Evolutionary conservation across 2,113 vertebrate genomes (phyloP), one percentile per base, ranked within the genome.

Genomic region (Fulmarus glacialis): DNA sequence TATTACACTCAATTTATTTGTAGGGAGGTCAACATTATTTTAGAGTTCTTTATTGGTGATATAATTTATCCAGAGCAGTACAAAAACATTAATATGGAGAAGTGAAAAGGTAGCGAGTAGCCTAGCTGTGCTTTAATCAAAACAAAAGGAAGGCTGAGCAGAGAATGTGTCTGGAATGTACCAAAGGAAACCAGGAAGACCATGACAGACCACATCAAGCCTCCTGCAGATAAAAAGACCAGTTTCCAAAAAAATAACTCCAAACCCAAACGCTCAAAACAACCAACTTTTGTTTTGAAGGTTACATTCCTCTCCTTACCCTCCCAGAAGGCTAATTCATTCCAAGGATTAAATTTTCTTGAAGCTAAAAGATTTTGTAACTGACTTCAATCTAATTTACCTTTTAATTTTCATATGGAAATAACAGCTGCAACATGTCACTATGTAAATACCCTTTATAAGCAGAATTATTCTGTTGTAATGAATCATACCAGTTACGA

Each of bases 41-140:
- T 89, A 77, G 91, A 91, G 29, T 50, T 87, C 59, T 94, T 88
- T 94, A 82, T 90, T 93, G 81, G 38, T 73, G 4, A 50, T 53
- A 80, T 72, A 66, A 90, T 97, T 97, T 97, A 83, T 87, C 34
- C 21, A 78, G 16, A 92, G 15, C 20, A 89, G 45, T 56, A 64
- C 12, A 70, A 56, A 95, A 81, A 52, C 45, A 26, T 32, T 58
- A 67, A 60, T 48, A 15, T 66, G 47, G 34, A 93, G 42, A 87
- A 91, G 26, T 27, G 42, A 94, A 91, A 72, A 40, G 11, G 38
- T 47, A 91, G 30, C 7, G 93, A 82, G 43, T 56, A 78, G 17
- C 29, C 42, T 82, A 47, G 34, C 8, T 71, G 32, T 72, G 40
- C 40, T 96, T 90, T 75, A 77, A 80, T 71, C 19, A 66, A 95